These are phyloP conservation scores for Hydrocynus forskahlii DNA, from an alignment of 2,797 vertebrate species.

Conservation along the genomic window DNA sequence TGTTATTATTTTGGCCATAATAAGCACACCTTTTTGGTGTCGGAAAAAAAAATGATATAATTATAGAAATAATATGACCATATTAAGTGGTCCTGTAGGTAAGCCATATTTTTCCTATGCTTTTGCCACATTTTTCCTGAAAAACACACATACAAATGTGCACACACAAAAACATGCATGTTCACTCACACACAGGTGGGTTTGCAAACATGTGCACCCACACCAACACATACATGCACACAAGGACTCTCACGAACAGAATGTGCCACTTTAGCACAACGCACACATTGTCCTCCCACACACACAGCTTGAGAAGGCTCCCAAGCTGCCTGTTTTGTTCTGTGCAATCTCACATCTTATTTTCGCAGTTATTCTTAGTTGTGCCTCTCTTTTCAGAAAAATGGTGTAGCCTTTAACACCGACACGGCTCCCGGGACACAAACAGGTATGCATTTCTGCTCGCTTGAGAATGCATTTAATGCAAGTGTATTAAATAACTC, in stretches of 20 bases:
- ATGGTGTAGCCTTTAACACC: slow-evolving; percentile 60
- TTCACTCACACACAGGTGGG: neutral
- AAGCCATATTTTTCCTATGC: too few relatives aligned
- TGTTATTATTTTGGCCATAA: too few relatives aligned
- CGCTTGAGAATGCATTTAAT: neutral
- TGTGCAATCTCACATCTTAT: slow-evolving; percentile 13
- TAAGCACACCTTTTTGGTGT: too few relatives aligned
- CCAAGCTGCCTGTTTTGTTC: slow-evolving; percentile 14
- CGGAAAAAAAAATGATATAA: too few relatives aligned
- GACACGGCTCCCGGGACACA: slow-evolving; percentile 64
- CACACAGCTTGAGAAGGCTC: slow-evolving; percentile 17
- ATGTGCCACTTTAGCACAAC: slow-evolving; percentile 7
- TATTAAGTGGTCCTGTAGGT: too few relatives aligned
- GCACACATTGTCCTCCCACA: slow-evolving; percentile 28
- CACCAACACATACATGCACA: slow-evolving; percentile 2
- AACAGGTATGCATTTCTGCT: slow-evolving; percentile 53
- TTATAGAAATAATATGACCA: too few relatives aligned
- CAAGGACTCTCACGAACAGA: slow-evolving; percentile 9
- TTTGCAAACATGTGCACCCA: neutral
- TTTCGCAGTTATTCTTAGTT: slow-evolving; percentile 7
- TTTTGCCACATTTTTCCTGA: too few relatives aligned
- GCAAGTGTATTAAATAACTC: too few relatives aligned
- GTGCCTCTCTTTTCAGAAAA: slow-evolving; percentile 56
- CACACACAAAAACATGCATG: slow-evolving; percentile 9
- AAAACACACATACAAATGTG: neutral